Conservation (phyloP, 2,113 vertebrate genomes). For the Sinocyclocheilus anophthalmus region DNA sequence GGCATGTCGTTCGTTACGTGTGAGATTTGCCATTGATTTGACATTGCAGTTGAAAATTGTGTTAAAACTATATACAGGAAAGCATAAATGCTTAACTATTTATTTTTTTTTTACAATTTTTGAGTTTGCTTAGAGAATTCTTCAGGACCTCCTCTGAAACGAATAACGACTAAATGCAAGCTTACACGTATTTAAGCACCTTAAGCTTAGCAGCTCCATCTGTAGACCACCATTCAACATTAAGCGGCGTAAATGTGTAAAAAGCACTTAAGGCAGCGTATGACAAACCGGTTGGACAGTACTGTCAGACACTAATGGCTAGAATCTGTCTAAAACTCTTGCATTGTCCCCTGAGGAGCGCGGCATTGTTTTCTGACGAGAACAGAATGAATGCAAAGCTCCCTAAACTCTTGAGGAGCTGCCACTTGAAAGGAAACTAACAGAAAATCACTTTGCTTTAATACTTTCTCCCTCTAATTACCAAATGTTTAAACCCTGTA, state of each 20-base stretch:
- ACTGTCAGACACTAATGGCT: conserved; percentile 25
- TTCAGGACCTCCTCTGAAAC: neutral
- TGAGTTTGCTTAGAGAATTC: conserved; percentile 12
- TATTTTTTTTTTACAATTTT: neutral
- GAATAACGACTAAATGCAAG: conserved; percentile 24
- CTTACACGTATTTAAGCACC: conserved; percentile 4
- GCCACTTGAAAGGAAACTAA: conserved; percentile 22
- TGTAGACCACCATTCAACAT: neutral
- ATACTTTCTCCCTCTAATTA: conserved; percentile 45
- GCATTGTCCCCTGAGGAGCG: neutral
- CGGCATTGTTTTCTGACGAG: neutral
- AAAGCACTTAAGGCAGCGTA: neutral
- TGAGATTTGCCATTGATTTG: conserved; percentile 35
- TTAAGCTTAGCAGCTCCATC: neutral
- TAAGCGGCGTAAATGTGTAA: neutral
- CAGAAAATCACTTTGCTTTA: conserved; percentile 22
- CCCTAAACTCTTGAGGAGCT: conserved; percentile 20
- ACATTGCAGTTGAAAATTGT: conserved; percentile 6
- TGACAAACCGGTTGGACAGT: conserved; percentile 3
- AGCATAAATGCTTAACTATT: neutral
- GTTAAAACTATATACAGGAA: neutral
- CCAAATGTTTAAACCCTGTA: conserved; percentile 51
- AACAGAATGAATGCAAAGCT: neutral
- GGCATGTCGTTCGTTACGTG: conserved; percentile 39
- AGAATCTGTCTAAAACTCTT: conserved; percentile 7